A percentile compares a stretch with the other conserved stretches of the same genome.
These are phyloP conservation scores for Furcifer pardalis DNA, from an alignment of 2,797 vertebrate genomes.

Conservation along the genomic window DNA sequence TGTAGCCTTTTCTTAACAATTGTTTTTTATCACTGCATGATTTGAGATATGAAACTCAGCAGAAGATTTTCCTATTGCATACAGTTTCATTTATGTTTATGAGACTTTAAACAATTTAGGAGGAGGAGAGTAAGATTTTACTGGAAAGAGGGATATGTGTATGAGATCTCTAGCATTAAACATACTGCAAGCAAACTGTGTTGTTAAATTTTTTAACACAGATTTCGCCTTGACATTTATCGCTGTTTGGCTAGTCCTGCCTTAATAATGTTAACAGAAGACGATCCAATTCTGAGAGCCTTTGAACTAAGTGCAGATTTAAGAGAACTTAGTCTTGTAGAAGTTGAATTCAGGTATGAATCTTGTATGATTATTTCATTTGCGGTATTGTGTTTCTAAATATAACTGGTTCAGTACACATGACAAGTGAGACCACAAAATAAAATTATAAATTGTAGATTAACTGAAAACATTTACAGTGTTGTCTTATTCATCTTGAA, in stretches of 20 bases:
- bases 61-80: background rate
- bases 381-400: conserved; percentile 2
- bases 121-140: background rate
- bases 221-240: conserved; percentile 98
- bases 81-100: background rate
- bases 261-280: conserved; percentile 97
- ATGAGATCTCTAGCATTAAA: background rate
- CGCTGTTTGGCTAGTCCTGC: conserved; percentile 95
- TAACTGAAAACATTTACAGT: background rate
- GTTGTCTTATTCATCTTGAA: background rate
- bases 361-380: conserved; percentile 12
- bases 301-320: conserved; percentile 97
- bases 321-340: conserved; percentile 95
- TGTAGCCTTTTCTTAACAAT: background rate
- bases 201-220: conserved; percentile 62
- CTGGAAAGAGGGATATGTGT: background rate
- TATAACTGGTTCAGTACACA: background rate
- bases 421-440: background rate
- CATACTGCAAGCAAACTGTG: background rate
- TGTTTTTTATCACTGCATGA: background rate
- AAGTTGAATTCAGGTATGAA: conserved; percentile 96
- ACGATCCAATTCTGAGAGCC: conserved; percentile 95
- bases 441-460: background rate
- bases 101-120: background rate
- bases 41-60: background rate